Conservation (phyloP, 2,888 invertebrate species). For the Cerceris ruficornis region DNA sequence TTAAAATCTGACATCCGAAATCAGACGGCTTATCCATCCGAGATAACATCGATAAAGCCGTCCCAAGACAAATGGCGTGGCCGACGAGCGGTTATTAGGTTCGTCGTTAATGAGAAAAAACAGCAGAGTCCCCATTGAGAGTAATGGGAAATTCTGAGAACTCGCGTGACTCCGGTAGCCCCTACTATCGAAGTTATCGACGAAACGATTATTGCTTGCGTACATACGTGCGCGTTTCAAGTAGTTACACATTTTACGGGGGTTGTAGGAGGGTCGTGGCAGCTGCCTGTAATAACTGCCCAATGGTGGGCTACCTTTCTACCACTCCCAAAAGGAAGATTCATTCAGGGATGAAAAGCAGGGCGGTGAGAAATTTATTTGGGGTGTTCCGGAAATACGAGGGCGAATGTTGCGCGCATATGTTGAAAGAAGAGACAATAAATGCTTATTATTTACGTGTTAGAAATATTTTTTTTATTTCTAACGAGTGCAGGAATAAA, state of each 20-base stretch:
- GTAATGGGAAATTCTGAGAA: conserved; percentile 24
- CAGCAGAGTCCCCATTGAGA: conserved; percentile 4
- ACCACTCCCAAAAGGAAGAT: not conserved
- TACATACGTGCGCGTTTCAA: conserved; percentile 39
- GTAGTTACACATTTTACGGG: conserved; percentile 24
- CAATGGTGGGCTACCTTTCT: not conserved
- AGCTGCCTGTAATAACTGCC: conserved; percentile 31
- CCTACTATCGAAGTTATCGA: conserved; percentile 48
- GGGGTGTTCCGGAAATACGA: not conserved
- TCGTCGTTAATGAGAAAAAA: conserved; percentile 7
- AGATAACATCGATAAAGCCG: not conserved
- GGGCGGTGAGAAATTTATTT: conserved; percentile 14
- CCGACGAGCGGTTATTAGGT: not conserved
- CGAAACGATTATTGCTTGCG: conserved; percentile 58
- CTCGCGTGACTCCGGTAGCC: conserved; percentile 35
- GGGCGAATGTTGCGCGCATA: no score
- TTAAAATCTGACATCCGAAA: not conserved
- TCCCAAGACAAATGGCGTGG: not conserved
- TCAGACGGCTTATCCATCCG: not conserved
- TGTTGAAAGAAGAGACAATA: no score
- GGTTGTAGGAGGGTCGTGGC: conserved; percentile 27
- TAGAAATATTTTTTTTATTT: no score
- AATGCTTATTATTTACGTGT: no score
- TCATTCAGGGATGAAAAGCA: not conserved
- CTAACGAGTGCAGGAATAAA: no score